These are phyloP conservation scores for Takifugu flavidus DNA, from an alignment of 2,113 vertebrate genomes.

Conservation along the genomic window DNA sequence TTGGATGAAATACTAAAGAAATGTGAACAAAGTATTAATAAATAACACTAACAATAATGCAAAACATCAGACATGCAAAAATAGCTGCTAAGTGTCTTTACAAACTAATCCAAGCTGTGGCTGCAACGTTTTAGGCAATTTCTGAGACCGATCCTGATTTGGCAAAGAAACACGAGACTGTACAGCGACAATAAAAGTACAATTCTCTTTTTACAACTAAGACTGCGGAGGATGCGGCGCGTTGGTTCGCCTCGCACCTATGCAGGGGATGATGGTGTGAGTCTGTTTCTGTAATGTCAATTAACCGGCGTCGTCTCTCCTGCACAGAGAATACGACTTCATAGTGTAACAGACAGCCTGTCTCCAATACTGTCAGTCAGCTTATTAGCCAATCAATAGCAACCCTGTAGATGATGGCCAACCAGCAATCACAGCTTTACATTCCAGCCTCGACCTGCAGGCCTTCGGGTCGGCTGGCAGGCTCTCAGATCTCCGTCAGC, in stretches of 20 bases:
- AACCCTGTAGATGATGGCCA: constrained; percentile 21
- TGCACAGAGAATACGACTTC: constrained; percentile 34
- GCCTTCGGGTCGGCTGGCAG: constrained; percentile 2
- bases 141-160: constrained; percentile 38
- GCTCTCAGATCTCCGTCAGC: constrained; percentile 83
- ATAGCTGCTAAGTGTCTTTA: constrained; percentile 50
- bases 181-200: constrained; percentile 46
- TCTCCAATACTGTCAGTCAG: constrained; percentile 38
- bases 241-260: constrained; percentile 10
- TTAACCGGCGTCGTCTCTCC: constrained; percentile 16
- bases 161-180: constrained; percentile 43
- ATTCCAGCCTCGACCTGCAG: constrained; percentile 5
- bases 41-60: constrained; percentile 56
- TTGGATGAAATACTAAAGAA: constrained; percentile 29
- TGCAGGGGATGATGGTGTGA: background rate
- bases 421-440: constrained; percentile 31
- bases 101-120: constrained; percentile 26
- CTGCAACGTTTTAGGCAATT: constrained; percentile 29
- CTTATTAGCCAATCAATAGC: constrained; percentile 35
- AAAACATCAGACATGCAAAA: constrained; percentile 45
- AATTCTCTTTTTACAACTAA: constrained; percentile 54
- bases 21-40: constrained; percentile 47
- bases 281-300: constrained; percentile 5
- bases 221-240: constrained; percentile 15
- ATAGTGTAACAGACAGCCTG: constrained; percentile 27